phyloP scores from a whole-genome alignment of 2,113 vertebrate genomes.

The Cromileptes altivelis region DNA sequence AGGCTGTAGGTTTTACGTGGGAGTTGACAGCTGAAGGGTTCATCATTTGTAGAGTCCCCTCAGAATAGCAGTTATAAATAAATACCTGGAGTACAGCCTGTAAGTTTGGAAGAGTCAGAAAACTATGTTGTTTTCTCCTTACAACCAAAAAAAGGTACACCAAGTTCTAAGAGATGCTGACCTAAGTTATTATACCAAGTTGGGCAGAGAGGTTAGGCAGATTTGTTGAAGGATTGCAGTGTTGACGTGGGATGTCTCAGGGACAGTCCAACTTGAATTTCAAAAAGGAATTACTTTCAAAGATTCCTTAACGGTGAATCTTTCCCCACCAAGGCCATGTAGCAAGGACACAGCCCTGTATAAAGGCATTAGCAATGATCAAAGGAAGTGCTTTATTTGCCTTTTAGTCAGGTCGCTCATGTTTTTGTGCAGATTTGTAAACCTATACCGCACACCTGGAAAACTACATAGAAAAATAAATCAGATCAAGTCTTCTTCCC shows the following conservation, averaged over 20 bases:
- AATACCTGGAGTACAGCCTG: slow-evolving; percentile 36
- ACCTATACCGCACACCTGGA: not conserved
- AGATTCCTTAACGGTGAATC: not conserved
- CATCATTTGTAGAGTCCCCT: slow-evolving; percentile 62
- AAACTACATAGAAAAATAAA: not conserved
- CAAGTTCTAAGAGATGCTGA: slow-evolving; percentile 47
- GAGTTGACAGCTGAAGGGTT: slow-evolving; percentile 66
- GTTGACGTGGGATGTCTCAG: not conserved
- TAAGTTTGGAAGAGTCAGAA: slow-evolving; percentile 31
- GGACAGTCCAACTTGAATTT: slow-evolving; percentile 30
- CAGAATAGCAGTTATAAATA: slow-evolving; percentile 60
- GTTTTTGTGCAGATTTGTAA: not conserved
- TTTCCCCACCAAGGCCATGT: not conserved
- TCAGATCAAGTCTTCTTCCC: not conserved
- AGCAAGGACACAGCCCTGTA: not conserved
- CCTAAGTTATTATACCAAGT: slow-evolving; percentile 16
- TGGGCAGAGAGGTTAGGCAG: not conserved
- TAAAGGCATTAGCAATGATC: not conserved
- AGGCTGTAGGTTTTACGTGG: slow-evolving; percentile 42
- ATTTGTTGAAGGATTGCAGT: slow-evolving; percentile 3
- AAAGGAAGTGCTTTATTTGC: not conserved
- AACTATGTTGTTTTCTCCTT: slow-evolving; percentile 21
- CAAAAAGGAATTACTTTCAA: slow-evolving; percentile 43
- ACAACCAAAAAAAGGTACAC: slow-evolving; percentile 13
- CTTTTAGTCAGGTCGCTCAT: not conserved